A percentile compares a stretch with the other conserved stretches of the same genome.
Conservation (phyloP, 2,888 invertebrate species). For the Ornithoptera alexandrae region DNA sequence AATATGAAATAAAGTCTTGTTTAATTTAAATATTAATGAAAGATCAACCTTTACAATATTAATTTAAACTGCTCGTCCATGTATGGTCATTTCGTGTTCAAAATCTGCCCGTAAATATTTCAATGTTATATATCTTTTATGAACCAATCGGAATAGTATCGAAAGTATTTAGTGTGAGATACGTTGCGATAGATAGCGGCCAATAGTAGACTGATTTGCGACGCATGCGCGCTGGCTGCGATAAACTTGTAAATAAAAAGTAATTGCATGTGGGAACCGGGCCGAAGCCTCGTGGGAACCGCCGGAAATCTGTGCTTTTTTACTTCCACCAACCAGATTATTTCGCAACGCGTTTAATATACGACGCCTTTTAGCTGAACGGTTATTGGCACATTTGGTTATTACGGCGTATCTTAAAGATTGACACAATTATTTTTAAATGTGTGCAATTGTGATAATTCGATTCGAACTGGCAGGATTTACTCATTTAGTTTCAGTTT, state of each 20-base stretch:
- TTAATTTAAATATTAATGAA: too few species aligned
- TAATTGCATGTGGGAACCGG: slow-evolving; percentile 68
- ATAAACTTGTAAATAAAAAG: slow-evolving; percentile 59
- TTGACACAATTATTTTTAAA: slow-evolving; percentile 9
- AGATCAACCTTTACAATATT: too few species aligned
- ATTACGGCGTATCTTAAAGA: slow-evolving; percentile 12
- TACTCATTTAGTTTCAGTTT: too few species aligned
- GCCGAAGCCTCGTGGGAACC: slow-evolving; percentile 66
- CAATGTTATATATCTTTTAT: slow-evolving; percentile 35
- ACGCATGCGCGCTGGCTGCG: slow-evolving; percentile 62
- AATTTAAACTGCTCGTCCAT: too few species aligned
- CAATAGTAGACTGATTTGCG: slow-evolving; percentile 59
- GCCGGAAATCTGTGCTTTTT: slow-evolving; percentile 62
- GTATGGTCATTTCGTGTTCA: too few species aligned
- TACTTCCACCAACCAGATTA: slow-evolving; percentile 19
- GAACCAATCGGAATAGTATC: slow-evolving; percentile 58
- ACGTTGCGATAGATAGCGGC: slow-evolving; percentile 49
- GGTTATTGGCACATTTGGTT: slow-evolving; percentile 21
- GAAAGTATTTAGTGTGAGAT: slow-evolving; percentile 52
- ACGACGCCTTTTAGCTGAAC: slow-evolving; percentile 18
- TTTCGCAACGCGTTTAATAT: slow-evolving; percentile 27
- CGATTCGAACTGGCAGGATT: not conserved
- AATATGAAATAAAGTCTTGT: too few species aligned
- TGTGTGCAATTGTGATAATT: not conserved
- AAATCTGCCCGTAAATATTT: too few species aligned